Evolutionary conservation across 2,888 invertebrate genomes (phyloP).

Genomic region (Apoderus coryli): DNA sequence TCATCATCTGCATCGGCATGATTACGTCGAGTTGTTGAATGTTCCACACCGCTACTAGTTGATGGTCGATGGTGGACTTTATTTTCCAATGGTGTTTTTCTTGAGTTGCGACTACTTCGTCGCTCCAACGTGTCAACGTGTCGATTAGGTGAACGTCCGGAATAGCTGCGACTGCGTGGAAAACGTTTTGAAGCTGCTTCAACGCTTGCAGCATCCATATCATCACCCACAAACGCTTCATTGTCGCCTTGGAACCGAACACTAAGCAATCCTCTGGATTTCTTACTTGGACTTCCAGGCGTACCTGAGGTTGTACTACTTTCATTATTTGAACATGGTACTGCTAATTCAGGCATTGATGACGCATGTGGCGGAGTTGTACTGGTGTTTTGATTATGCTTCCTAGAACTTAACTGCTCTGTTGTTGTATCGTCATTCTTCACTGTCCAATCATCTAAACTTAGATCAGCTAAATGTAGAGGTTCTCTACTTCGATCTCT

Average conservation of each 20-base stretch:
- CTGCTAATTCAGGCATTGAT: constrained; percentile 47
- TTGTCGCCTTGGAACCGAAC: constrained; percentile 41
- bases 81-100: constrained; percentile 28
- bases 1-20: constrained; percentile 39
- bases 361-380: constrained; percentile 36
- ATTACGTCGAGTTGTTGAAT: too few species aligned
- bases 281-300: constrained; percentile 30
- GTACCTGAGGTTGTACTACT: constrained; percentile 24
- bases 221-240: constrained; percentile 33
- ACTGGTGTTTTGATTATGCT: constrained; percentile 20
- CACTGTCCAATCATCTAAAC: constrained; percentile 40
- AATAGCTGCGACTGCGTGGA: constrained; percentile 39
- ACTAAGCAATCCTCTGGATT: constrained; percentile 31
- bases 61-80: constrained; percentile 26
- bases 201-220: constrained; percentile 27
- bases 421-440: constrained; percentile 23
- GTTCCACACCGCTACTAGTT: constrained; percentile 16
- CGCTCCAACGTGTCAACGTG: constrained; percentile 27
- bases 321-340: constrained; percentile 21
- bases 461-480: constrained; percentile 42
- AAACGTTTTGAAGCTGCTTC: constrained; percentile 28
- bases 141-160: constrained; percentile 34
- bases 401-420: constrained; percentile 21
- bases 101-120: constrained; percentile 20
- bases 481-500: constrained; percentile 44